These are phyloP conservation scores for Urechis unicinctus DNA, from an alignment of 2,888 invertebrate species.

Conservation along the genomic window DNA sequence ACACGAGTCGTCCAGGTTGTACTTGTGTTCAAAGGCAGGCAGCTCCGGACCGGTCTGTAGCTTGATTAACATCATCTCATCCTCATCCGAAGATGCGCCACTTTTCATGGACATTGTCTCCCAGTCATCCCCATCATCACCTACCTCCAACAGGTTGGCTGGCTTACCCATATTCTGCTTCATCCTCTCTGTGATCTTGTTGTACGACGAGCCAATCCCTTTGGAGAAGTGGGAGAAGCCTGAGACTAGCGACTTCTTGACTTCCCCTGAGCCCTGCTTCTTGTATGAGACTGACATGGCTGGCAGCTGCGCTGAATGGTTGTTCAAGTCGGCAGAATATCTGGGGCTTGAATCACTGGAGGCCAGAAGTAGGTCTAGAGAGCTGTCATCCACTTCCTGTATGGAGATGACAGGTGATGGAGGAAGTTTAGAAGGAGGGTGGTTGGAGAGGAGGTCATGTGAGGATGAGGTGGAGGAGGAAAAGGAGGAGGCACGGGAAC, in stretches of 20 bases:
- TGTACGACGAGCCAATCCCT: slow-evolving; percentile 6
- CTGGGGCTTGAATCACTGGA: too few relatives aligned
- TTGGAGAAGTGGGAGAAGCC: slow-evolving; percentile 72
- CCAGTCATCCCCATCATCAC: slow-evolving; percentile 57
- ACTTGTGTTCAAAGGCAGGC: slow-evolving; percentile 55
- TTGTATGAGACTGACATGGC: too few relatives aligned
- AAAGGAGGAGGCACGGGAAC: too few relatives aligned
- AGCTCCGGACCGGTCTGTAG: slow-evolving; percentile 49
- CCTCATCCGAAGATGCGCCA: slow-evolving; percentile 75
- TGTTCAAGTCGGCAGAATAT: too few relatives aligned
- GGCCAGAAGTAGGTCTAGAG: too few relatives aligned
- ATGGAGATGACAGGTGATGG: too few relatives aligned
- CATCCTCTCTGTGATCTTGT: slow-evolving; percentile 52
- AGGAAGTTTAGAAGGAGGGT: too few relatives aligned
- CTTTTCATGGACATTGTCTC: slow-evolving; percentile 71
- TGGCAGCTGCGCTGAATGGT: too few relatives aligned
- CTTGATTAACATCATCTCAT: slow-evolving; percentile 70
- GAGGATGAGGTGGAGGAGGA: too few relatives aligned
- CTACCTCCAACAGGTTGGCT: neutral
- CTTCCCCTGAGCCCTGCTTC: neutral
- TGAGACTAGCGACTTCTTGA: slow-evolving; percentile 49
- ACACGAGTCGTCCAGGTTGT: slow-evolving; percentile 4
- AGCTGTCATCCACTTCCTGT: too few relatives aligned
- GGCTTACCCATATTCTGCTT: slow-evolving; percentile 23
- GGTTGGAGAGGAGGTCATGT: too few relatives aligned